phyloP scores from a whole-genome alignment of 2,113 vertebrate genomes.

The Microcebus jonahi region DNA sequence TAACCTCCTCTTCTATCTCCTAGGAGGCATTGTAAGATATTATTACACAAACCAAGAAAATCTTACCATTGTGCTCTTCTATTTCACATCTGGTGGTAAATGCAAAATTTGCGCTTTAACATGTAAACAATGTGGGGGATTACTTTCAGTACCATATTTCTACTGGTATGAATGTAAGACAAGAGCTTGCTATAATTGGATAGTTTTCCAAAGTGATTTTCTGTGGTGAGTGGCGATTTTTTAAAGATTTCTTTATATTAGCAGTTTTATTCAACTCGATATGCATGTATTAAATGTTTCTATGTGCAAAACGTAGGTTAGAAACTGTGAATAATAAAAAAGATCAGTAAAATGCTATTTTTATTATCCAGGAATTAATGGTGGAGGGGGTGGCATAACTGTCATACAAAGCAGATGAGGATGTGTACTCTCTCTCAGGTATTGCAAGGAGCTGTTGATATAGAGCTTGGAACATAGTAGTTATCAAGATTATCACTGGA shows the following conservation, averaged over 20 bases:
- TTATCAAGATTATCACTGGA: background rate
- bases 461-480: no score
- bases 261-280: background rate
- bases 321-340: background rate
- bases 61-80: background rate
- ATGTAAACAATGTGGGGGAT: background rate
- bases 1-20: background rate
- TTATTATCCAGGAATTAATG: background rate
- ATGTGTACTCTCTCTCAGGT: background rate
- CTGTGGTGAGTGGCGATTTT: background rate
- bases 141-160: background rate
- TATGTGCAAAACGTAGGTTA: background rate
- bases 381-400: background rate
- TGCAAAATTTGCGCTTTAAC: background rate
- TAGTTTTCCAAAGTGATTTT: background rate
- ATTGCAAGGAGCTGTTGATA: background rate
- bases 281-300: background rate
- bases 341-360: background rate
- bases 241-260: background rate
- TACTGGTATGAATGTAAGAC: background rate
- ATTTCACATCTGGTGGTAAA: background rate
- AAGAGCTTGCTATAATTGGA: background rate
- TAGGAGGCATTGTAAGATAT: background rate
- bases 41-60: background rate
- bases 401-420: background rate